Base-by-base conservation (phyloP, 2,113 vertebrate species). In the Oreochromis niloticus region DNA sequence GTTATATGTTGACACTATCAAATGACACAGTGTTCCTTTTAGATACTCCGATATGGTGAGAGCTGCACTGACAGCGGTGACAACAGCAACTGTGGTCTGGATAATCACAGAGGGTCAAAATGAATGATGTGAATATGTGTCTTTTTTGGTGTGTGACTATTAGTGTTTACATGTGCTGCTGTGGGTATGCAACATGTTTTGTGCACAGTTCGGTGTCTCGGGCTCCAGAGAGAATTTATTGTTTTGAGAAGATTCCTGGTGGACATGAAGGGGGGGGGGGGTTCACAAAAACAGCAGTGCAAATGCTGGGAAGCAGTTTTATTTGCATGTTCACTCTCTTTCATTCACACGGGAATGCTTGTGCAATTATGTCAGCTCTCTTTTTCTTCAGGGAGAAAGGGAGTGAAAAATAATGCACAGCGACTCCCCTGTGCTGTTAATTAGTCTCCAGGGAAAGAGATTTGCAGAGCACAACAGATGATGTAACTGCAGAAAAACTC, bases 11-110 rank as follows among this genome's bases (percentile, higher is more conserved):
- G 84, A 80, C 89, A 83, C 86, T 89, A 84, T 90, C 87, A 80
- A 88, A 84, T 94, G 87, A 84, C 91, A 92, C 39, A 36, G 52
- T 59, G 79, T n/a, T 84, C 27, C 85, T 84, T 92, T 92, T 78
- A 88, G 89, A 85, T 93, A 86, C 88, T 92, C 80, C 88, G 92
- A 93, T 92, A 88, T 61, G 82, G 19, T 88, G 85, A 92, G 85
- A 89, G 88, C 56, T 59, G 59, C 85, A 59, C 46, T 88, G 80
- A 85, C 81, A 92, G 83, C 56, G 5, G 63, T 83, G 63, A 57
- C 63, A 79, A 81, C 63, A 79, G 73, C 59, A 83, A 41, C 71
- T 66, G 13, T 41, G 22, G 73, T 81, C 52, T 82, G 48, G 71
- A 82, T 83, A 81, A 89, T 89, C 78, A 43, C 82, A 36, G 9